Percentiles rank a stretch among this genome's conserved stretches.
Conservation (phyloP, 2,888 invertebrate species). For the Clostera curtula region DNA sequence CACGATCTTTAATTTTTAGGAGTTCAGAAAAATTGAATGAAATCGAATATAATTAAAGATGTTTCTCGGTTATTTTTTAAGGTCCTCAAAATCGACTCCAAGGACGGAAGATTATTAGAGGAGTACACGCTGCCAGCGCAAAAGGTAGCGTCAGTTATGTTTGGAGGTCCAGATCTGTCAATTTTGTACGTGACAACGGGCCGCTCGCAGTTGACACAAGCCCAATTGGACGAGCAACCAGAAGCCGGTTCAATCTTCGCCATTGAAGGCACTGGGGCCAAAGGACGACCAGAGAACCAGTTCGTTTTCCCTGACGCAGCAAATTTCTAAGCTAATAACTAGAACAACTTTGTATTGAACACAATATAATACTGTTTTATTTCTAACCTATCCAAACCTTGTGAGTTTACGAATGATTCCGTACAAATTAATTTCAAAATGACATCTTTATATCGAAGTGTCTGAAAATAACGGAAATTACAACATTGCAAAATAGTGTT, state of each 20-base stretch:
- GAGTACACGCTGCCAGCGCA: slow-evolving; percentile 74
- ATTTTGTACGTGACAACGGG: slow-evolving; percentile 81
- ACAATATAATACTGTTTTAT: too few species aligned
- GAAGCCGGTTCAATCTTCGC: slow-evolving; percentile 66
- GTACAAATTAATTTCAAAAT: too few species aligned
- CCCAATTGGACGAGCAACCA: slow-evolving; percentile 57
- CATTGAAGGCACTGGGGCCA: slow-evolving; percentile 61
- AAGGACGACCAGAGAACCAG: slow-evolving; percentile 55
- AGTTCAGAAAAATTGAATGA: too few species aligned
- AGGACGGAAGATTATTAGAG: slow-evolving; percentile 69
- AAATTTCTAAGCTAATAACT: slow-evolving; percentile 36
- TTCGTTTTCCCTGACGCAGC: slow-evolving; percentile 49
- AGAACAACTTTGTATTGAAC: too few species aligned
- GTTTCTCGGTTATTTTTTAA: slow-evolving; percentile 29
- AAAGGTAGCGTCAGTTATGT: slow-evolving; percentile 80
- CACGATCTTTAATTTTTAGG: too few species aligned
- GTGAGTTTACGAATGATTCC: too few species aligned
- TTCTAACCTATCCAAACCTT: too few species aligned
- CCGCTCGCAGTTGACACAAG: slow-evolving; percentile 39
- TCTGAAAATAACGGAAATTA: too few species aligned
- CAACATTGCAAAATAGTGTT: too few species aligned
- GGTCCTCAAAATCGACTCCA: slow-evolving; percentile 77
- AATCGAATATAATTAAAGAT: background rate
- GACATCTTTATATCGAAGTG: too few species aligned
- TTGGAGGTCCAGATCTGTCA: slow-evolving; percentile 79